Base-by-base conservation (phyloP, 1,140 invertebrate genomes). In the Trachelipus rathkii region DNA sequence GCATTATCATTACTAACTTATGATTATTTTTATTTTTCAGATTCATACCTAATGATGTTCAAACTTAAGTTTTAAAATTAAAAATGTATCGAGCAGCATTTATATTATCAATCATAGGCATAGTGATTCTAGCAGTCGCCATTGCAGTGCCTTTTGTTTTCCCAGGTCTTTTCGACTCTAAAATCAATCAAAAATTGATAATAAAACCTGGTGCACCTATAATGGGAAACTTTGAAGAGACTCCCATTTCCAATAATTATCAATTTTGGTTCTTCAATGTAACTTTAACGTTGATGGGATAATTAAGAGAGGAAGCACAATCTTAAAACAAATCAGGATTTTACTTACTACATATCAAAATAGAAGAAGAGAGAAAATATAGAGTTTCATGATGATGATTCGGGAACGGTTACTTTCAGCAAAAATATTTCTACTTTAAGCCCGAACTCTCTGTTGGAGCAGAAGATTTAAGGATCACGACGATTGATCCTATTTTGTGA, bases 231-330 rank as follows among this genome's bases (percentile, higher is more conserved):
- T 75, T 75, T 53, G 24, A 33, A 8, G 21, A 75, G 11, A 60
- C 73, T 15, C 21, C 73, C 0, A 69, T 75, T n/a, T 33, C 15
- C 73, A 44, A 68, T 75, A 11, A 44, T 60, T 13, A 67, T 19
- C 33, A 24, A 33, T 67, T 75, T 75, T 75, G 69, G 53, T 75
- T 75, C 66, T 75, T 75, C 45, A 75, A 75, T 53, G 73, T 75
- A 7, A 75, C 73, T n/a, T n/a, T 0, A 75, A 75, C 66, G 33
- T n/a, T 6, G 60, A 75, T 15, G 73, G 24, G 13, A 68, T 75
- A 44, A 44, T 75, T 43, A 43, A 15, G 0, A 53, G 73, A 15
- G 33, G 4, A 13, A 75, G 67, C 6, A 53, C 73, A 11, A 10
- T 21, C 8, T 33, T 75, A 0, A n/a, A 68, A 19, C 46, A 75